Evolutionary conservation across 2,113 vertebrate species (phyloP).

Genomic region (Theristicus caerulescens): DNA sequence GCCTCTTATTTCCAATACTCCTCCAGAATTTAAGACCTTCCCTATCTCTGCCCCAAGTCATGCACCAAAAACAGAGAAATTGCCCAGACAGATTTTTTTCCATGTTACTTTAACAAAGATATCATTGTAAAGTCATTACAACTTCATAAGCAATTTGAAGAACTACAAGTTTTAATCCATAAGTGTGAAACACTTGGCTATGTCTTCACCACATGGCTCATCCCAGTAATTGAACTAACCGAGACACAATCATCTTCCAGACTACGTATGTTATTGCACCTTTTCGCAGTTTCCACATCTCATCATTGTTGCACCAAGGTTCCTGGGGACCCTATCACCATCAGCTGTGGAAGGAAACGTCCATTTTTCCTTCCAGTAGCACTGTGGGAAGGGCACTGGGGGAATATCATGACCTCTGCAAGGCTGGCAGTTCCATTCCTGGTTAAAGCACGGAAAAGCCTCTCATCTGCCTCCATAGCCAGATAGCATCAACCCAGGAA

Average conservation of each 20-base stretch:
- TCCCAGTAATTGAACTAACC: neutral
- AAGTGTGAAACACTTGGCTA: neutral
- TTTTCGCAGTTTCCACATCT: neutral
- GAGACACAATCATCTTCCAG: neutral
- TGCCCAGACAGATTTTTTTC: neutral
- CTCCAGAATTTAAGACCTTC: neutral
- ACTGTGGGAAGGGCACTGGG: neutral
- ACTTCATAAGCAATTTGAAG: neutral
- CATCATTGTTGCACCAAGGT: neutral
- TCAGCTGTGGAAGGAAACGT: neutral
- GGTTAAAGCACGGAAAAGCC: neutral
- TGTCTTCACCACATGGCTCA: neutral
- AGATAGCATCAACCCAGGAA: neutral
- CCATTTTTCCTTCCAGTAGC: neutral
- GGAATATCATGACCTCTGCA: neutral
- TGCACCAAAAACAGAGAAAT: neutral
- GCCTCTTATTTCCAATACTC: neutral
- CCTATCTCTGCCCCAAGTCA: neutral
- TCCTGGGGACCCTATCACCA: neutral
- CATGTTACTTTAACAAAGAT: neutral
- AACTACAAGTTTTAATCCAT: neutral
- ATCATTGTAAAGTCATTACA: neutral
- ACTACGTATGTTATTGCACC: neutral
- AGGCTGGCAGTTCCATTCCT: neutral
- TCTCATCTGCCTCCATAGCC: neutral